phyloP scores from a whole-genome alignment of 2,888 invertebrate genomes.

The Drosophila longiperda region DNA sequence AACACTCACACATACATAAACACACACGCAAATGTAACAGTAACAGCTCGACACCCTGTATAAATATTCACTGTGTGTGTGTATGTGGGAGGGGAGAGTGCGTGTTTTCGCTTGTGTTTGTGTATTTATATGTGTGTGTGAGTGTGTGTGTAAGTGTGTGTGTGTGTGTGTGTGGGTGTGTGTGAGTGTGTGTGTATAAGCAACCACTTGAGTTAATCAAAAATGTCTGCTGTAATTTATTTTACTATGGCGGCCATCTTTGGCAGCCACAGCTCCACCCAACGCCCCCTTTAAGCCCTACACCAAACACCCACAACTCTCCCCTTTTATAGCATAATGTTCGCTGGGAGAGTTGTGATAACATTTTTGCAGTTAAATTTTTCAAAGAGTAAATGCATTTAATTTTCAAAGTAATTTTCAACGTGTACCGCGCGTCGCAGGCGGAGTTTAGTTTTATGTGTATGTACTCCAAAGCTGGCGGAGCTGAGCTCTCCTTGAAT shows the following conservation, averaged over 20 bases:
- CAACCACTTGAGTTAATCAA: conserved; percentile 83
- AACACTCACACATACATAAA: not conserved
- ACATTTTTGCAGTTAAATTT: conserved; percentile 53
- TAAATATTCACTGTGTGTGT: conserved; percentile 18
- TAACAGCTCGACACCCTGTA: conserved; percentile 70
- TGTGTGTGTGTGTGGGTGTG: conserved; percentile 18
- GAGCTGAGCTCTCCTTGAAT: conserved; percentile 4
- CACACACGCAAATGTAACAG: conserved; percentile 19
- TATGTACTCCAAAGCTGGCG: conserved; percentile 14
- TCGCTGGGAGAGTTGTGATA: conserved; percentile 41
- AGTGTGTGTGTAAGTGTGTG: conserved; percentile 10
- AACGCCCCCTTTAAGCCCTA: not conserved
- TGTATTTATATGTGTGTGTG: conserved; percentile 42
- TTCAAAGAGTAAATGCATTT: conserved; percentile 44
- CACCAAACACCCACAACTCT: not conserved
- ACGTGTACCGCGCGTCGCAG: conserved; percentile 4
- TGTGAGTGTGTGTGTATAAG: conserved; percentile 61
- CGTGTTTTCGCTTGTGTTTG: conserved; percentile 44
- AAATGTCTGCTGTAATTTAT: conserved; percentile 84
- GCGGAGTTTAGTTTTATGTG: conserved; percentile 33
- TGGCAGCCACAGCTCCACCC: conserved; percentile 49
- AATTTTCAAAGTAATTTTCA: conserved; percentile 45
- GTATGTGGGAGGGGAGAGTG: conserved; percentile 10
- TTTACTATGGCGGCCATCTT: conserved; percentile 82
- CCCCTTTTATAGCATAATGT: conserved; percentile 6